A percentile compares a stretch with the other conserved stretches of the same genome.
These are phyloP conservation scores for Bufotes viridis DNA, from an alignment of 2,797 vertebrate genomes.

Conservation along the genomic window DNA sequence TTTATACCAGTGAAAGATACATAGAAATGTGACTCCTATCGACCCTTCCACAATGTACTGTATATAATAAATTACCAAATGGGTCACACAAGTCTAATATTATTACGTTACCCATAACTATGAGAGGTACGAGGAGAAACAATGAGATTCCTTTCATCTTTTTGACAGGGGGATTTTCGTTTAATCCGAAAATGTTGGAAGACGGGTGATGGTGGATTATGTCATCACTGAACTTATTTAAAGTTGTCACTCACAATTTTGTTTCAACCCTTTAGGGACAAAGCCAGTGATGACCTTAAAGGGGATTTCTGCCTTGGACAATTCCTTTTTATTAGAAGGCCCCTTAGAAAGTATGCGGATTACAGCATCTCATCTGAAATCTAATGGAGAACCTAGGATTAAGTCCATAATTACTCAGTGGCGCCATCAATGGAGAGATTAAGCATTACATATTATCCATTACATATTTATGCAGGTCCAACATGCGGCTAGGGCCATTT, in stretches of 20 bases:
- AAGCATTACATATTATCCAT: neutral
- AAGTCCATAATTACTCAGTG: neutral
- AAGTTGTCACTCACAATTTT: neutral
- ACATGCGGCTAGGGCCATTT: no score
- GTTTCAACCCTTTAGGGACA: neutral
- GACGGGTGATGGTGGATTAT: neutral
- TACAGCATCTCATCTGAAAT: neutral
- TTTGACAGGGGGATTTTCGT: neutral
- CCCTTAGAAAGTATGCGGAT: no score
- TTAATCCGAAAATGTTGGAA: neutral
- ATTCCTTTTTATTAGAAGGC: neutral
- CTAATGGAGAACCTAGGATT: neutral
- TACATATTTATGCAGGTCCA: no score
- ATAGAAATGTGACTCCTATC: neutral
- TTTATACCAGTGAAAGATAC: neutral
- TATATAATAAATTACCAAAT: neutral
- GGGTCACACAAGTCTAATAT: neutral
- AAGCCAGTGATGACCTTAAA: neutral
- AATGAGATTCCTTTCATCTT: neutral
- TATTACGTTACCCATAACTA: neutral
- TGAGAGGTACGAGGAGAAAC: neutral
- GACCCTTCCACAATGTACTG: neutral
- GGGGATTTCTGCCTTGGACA: neutral
- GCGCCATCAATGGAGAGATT: neutral
- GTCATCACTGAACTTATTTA: neutral